Evolutionary conservation across 2,888 invertebrate genomes (phyloP).

Genomic region (Lasioglossum figueresi): DNA sequence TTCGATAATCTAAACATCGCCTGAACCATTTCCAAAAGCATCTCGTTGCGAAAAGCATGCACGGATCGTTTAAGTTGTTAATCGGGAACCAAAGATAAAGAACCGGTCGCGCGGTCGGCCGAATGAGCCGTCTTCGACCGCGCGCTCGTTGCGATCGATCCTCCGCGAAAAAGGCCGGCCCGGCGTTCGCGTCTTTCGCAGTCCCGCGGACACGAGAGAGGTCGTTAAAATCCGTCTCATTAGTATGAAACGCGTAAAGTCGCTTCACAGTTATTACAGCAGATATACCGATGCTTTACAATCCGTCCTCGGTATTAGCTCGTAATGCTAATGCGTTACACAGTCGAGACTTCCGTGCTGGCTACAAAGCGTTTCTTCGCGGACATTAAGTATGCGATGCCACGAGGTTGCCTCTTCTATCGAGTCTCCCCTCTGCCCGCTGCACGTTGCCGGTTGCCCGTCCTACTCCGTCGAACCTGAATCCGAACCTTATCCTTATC

Average conservation of each 20-base stretch:
- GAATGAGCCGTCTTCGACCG: background rate
- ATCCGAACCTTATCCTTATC: constrained; percentile 10
- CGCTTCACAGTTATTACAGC: constrained; percentile 83
- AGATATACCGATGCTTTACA: constrained; percentile 81
- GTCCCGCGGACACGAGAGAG: background rate
- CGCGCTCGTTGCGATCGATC: background rate
- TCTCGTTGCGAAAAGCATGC: background rate
- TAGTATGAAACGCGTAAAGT: constrained; percentile 78
- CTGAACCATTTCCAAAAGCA: too few species aligned
- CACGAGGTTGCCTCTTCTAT: constrained; percentile 65
- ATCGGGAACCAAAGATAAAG: background rate
- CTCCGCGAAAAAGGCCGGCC: background rate
- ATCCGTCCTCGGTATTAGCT: constrained; percentile 80
- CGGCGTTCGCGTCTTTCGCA: background rate
- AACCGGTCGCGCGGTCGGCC: background rate
- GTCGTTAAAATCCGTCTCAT: constrained; percentile 78
- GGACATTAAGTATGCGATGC: constrained; percentile 75
- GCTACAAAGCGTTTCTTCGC: constrained; percentile 78
- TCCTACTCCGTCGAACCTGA: constrained; percentile 34
- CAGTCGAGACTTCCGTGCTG: constrained; percentile 80
- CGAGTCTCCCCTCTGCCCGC: background rate
- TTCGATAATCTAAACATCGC: too few species aligned
- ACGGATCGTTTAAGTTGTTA: background rate
- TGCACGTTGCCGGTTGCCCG: background rate
- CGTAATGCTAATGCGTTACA: constrained; percentile 82